A percentile compares a stretch with the other conserved stretches of the same genome.
These are phyloP conservation scores for Apamea monoglypha DNA, from an alignment of 2,888 invertebrate species.

Conservation along the genomic window DNA sequence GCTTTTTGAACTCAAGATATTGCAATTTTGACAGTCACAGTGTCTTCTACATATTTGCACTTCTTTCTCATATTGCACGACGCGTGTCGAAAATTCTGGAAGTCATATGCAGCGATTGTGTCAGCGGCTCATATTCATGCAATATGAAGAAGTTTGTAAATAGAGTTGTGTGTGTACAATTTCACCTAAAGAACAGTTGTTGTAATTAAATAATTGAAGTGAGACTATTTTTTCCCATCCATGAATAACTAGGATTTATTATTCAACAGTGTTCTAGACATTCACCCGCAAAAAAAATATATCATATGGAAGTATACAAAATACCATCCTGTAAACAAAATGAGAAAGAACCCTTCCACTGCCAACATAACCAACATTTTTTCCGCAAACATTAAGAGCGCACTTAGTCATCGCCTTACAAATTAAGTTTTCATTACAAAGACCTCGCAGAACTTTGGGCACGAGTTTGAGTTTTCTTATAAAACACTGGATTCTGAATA, in stretches of 20 bases:
- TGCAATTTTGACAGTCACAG: neutral
- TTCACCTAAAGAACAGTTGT: neutral
- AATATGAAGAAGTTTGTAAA: neutral
- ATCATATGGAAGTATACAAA: neutral
- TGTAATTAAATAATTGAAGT: neutral
- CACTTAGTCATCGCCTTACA: constrained; percentile 50
- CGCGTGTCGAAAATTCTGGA: neutral
- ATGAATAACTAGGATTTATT: neutral
- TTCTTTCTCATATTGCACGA: neutral
- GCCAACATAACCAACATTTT: constrained; percentile 15
- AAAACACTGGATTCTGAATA: constrained; percentile 61
- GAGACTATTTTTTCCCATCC: no score
- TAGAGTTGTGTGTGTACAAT: neutral
- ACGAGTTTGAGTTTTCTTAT: constrained; percentile 59
- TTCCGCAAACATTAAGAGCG: constrained; percentile 33
- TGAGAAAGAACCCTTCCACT: neutral
- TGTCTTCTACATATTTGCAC: neutral
- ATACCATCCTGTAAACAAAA: neutral
- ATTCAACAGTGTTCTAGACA: neutral
- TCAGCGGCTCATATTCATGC: neutral
- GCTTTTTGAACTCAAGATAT: neutral
- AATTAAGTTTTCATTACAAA: constrained; percentile 68
- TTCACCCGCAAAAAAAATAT: neutral
- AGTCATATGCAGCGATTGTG: no score
- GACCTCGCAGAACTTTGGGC: constrained; percentile 42